Conservation (phyloP, 2,113 vertebrate genomes). For the Menura novaehollandiae region DNA sequence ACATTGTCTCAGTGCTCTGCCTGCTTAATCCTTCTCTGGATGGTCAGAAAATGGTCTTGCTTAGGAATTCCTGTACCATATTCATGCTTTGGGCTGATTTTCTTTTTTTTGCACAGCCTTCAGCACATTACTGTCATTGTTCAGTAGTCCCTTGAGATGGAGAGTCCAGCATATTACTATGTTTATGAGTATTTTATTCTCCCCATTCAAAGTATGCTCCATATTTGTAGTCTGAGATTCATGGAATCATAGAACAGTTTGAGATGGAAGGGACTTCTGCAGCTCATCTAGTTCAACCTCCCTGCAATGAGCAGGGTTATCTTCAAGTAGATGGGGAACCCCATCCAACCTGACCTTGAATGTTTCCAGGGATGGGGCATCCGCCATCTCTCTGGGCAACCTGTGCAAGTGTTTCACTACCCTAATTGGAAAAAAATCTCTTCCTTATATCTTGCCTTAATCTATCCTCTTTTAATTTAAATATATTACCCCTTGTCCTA, state of each 20-base stretch:
- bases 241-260: neutral
- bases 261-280: neutral
- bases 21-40: neutral
- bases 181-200: neutral
- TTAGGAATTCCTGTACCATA: neutral
- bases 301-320: neutral
- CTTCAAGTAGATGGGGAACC: neutral
- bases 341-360: neutral
- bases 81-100: neutral
- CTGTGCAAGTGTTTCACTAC: neutral
- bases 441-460: neutral
- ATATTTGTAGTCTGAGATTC: neutral
- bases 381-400: neutral
- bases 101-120: neutral
- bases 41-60: neutral
- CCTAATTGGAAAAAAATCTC: neutral
- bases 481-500: neutral
- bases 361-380: neutral
- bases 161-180: neutral
- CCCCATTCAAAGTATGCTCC: neutral
- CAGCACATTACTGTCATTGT: neutral
- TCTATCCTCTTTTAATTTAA: neutral
- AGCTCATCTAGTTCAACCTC: neutral
- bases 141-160: neutral
- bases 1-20: neutral